A percentile compares a stretch with the other conserved stretches of the same genome.
Evolutionary conservation across 2,113 vertebrate species (phyloP).

Genomic region (Blennius ocellaris): DNA sequence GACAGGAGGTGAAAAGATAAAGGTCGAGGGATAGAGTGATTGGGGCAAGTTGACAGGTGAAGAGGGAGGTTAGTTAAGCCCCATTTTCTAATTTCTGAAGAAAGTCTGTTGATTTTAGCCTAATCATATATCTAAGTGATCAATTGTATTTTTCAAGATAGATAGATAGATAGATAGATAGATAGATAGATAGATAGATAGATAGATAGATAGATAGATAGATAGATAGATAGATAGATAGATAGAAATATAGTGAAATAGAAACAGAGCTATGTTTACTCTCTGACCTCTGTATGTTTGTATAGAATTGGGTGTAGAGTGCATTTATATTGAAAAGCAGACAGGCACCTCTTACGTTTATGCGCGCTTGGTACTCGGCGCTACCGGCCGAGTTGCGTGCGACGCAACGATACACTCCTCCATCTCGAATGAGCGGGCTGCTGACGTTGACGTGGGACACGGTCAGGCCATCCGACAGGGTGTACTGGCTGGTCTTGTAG

Average conservation of each 20-base stretch:
- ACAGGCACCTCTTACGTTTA: conserved; percentile 99
- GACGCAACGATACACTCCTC: conserved; percentile 97
- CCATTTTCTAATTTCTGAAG: conserved; percentile 63
- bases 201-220: conserved; percentile 21
- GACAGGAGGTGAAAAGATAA: conserved; percentile 68
- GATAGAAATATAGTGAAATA: conserved; percentile 25
- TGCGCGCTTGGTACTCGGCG: conserved; percentile 99
- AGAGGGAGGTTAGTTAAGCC: conserved; percentile 82
- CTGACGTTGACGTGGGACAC: conserved; percentile 97
- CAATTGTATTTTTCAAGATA: not conserved
- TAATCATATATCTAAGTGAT: conserved; percentile 44
- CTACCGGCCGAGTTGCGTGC: conserved; percentile 99
- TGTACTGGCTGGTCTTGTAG: conserved; percentile 98
- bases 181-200: conserved; percentile 47
- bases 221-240: not conserved
- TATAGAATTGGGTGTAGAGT: conserved; percentile 76
- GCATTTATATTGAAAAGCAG: conserved; percentile 97
- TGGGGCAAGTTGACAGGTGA: conserved; percentile 76
- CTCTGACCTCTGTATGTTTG: conserved; percentile 57
- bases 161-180: conserved; percentile 20
- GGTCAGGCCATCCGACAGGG: conserved; percentile 94
- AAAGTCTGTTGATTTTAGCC: conserved; percentile 58
- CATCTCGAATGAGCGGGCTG: conserved; percentile 94
- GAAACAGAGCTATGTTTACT: conserved; percentile 20
- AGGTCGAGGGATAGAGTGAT: conserved; percentile 78